These are phyloP conservation scores for Pogonognathellus flavescens DNA, from an alignment of 1,140 invertebrate genomes.

Conservation along the genomic window DNA sequence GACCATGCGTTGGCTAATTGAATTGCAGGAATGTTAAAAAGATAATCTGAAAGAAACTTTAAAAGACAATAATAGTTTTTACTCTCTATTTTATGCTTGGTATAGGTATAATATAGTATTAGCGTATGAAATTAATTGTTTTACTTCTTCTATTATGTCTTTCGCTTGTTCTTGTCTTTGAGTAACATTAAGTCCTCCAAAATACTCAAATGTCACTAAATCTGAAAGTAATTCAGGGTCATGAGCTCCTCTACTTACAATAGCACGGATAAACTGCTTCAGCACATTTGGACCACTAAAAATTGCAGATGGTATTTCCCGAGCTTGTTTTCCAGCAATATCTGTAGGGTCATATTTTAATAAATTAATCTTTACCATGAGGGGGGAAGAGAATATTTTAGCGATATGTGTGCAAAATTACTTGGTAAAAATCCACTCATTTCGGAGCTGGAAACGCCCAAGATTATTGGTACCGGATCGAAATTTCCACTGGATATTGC, in stretches of 20 bases:
- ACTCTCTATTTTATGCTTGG: neutral
- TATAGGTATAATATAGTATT: neutral
- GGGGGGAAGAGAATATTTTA: no score
- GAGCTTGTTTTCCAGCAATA: slow-evolving; percentile 41
- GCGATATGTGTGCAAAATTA: no score
- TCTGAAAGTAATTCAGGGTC: slow-evolving; percentile 45
- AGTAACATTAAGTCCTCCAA: slow-evolving; percentile 59
- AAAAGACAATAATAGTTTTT: neutral
- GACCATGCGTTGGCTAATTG: slow-evolving; percentile 59
- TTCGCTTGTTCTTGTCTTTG: slow-evolving; percentile 60
- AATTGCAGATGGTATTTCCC: slow-evolving; percentile 31
- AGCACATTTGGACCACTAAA: slow-evolving; percentile 47
- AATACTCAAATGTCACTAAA: slow-evolving; percentile 63
- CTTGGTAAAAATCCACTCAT: slow-evolving; percentile 62
- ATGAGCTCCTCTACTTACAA: slow-evolving; percentile 25
- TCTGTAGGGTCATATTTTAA: no score
- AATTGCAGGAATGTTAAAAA: slow-evolving; percentile 60
- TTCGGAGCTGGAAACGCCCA: slow-evolving; percentile 60
- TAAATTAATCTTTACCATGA: no score
- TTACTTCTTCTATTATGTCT: slow-evolving; percentile 60
- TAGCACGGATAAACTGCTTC: slow-evolving; percentile 57
- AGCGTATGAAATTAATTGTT: neutral
- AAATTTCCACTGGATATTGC: slow-evolving; percentile 52
- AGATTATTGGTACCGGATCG: slow-evolving; percentile 58
- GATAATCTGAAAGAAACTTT: slow-evolving; percentile 59